These are phyloP conservation scores for Ephialtes manifestator DNA, from an alignment of 2,888 invertebrate species.

Conservation along the genomic window DNA sequence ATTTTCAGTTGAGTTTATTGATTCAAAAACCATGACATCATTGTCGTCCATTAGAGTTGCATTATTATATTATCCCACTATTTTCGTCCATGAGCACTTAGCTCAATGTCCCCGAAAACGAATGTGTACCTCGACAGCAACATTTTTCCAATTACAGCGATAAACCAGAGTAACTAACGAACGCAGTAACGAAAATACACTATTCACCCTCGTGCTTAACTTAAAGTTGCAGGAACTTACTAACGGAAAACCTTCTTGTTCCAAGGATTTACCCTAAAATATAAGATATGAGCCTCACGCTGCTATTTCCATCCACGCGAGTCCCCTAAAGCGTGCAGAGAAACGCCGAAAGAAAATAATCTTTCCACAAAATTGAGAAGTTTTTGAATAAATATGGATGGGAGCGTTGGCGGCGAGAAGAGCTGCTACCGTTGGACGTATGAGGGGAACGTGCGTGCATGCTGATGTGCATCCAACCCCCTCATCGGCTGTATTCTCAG, in stretches of 20 bases:
- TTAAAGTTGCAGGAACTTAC: conserved; percentile 42
- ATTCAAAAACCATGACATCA: not conserved
- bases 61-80: not conserved
- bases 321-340: not conserved
- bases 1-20: not conserved
- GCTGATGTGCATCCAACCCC: conserved; percentile 11
- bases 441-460: conserved; percentile 43
- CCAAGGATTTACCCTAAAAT: conserved; percentile 61
- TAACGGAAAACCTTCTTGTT: conserved; percentile 4
- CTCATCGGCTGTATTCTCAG: conserved; percentile 56
- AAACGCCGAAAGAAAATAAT: conserved; percentile 69
- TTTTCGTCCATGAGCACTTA: not conserved
- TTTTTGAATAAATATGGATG: conserved; percentile 72
- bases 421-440: conserved; percentile 43
- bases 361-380: conserved; percentile 71
- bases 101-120: not conserved
- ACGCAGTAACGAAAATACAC: conserved; percentile 66
- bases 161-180: not conserved
- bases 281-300: conserved; percentile 26
- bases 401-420: conserved; percentile 26
- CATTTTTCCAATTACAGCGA: conserved; percentile 31
- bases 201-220: conserved; percentile 35
- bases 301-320: conserved; percentile 58
- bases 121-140: not conserved
- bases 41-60: not conserved